These are phyloP conservation scores for Scortum barcoo DNA, from an alignment of 2,113 vertebrate species.

Conservation along the genomic window DNA sequence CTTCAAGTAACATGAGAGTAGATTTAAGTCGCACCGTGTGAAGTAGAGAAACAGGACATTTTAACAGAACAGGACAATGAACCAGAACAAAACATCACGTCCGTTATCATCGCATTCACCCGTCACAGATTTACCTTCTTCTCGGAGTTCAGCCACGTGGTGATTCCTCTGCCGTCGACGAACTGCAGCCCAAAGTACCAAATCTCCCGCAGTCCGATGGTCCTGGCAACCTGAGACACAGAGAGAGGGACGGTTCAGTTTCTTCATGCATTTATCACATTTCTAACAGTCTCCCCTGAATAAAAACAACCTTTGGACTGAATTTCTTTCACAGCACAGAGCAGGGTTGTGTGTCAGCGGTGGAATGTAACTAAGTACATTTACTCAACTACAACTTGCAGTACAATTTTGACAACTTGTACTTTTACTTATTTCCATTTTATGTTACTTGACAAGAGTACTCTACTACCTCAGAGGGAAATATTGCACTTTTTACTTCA, in stretches of 20 bases:
- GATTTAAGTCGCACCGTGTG: not conserved
- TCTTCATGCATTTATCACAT: not conserved
- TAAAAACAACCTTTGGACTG: not conserved
- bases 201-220: conserved; percentile 93
- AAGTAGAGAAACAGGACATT: not conserved
- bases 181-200: conserved; percentile 99
- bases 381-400: no score
- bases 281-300: not conserved
- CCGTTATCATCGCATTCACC: no score
- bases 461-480: no score
- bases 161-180: conserved; percentile 90
- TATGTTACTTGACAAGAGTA: no score
- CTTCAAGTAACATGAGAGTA: not conserved
- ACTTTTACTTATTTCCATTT: no score
- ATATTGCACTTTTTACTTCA: no score
- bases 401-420: no score
- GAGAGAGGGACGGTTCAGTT: not conserved
- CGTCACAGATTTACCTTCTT: conserved; percentile 90
- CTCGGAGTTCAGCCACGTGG: conserved; percentile 93
- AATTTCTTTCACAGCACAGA: not conserved
- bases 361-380: no score
- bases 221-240: conserved; percentile 90
- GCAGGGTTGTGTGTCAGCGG: not conserved
- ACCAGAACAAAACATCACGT: not conserved
- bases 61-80: not conserved